A percentile compares a stretch with the other conserved stretches of the same genome.
These are phyloP conservation scores for Cromileptes altivelis DNA, from an alignment of 2,113 vertebrate genomes.

Conservation along the genomic window DNA sequence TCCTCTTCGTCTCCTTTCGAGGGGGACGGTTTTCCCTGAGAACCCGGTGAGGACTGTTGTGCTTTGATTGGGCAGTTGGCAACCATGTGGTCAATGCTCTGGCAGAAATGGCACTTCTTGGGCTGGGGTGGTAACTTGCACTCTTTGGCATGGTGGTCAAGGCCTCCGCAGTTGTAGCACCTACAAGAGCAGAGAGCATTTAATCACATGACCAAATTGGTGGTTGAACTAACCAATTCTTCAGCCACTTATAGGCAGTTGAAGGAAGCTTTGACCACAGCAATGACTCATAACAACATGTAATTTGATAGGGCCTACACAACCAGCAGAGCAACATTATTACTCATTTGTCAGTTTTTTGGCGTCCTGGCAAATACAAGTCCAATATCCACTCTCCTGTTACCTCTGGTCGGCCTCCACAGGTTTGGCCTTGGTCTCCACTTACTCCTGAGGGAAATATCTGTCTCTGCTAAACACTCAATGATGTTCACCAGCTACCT, in stretches of 20 bases:
- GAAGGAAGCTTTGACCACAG: background rate
- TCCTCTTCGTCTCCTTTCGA: slow-evolving; percentile 88
- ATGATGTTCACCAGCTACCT: no score
- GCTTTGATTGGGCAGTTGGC: slow-evolving; percentile 94
- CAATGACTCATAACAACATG: background rate
- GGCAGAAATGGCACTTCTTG: slow-evolving; percentile 98
- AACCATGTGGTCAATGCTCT: slow-evolving; percentile 96
- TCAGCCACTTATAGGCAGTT: background rate
- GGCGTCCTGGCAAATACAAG: background rate
- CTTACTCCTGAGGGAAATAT: background rate
- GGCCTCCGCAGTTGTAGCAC: slow-evolving; percentile 98
- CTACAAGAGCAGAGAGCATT: slow-evolving; percentile 72
- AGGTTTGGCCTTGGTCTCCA: background rate
- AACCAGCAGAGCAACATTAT: background rate
- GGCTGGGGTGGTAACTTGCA: slow-evolving; percentile 98
- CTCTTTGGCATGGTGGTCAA: slow-evolving; percentile 99
- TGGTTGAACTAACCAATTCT: background rate
- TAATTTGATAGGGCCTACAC: background rate
- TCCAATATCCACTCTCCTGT: background rate
- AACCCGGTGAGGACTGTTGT: slow-evolving; percentile 89
- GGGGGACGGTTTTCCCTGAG: slow-evolving; percentile 91
- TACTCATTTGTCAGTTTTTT: background rate
- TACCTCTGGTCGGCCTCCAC: background rate
- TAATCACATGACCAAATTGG: background rate
- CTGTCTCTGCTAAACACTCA: background rate